Evolutionary conservation across 1,140 invertebrate species (phyloP).

Genomic region (Penaeus chinensis): DNA sequence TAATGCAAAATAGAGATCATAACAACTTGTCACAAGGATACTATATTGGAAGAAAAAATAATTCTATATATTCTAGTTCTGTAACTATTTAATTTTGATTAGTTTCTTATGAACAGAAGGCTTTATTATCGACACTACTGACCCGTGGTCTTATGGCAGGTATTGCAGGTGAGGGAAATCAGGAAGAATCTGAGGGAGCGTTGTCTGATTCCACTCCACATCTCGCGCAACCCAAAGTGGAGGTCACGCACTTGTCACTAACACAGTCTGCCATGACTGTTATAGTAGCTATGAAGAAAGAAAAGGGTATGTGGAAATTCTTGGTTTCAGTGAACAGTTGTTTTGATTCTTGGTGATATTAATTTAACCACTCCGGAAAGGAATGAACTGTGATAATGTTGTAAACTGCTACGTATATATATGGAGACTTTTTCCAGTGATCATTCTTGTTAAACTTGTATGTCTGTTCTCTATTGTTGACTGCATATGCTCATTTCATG

Average conservation of each 20-base stretch:
- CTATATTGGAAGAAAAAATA: too few relatives aligned
- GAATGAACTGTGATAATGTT: too few relatives aligned
- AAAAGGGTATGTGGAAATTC: conserved; percentile 73
- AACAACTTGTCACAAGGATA: too few relatives aligned
- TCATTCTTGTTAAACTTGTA: too few relatives aligned
- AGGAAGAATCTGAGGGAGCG: neutral
- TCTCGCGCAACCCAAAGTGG: conserved; percentile 9
- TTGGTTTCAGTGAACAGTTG: neutral
- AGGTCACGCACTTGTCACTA: conserved; percentile 72
- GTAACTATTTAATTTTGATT: too few relatives aligned
- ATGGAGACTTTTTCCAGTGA: too few relatives aligned
- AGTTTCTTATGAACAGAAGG: too few relatives aligned
- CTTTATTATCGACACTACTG: neutral
- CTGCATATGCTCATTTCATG: too few relatives aligned
- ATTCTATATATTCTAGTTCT: too few relatives aligned
- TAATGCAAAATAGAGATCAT: too few relatives aligned
- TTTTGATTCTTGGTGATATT: neutral
- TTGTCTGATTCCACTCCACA: neutral
- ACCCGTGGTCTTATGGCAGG: neutral
- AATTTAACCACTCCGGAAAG: neutral
- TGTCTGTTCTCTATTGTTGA: too few relatives aligned
- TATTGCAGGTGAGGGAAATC: neutral
- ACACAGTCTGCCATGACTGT: conserved; percentile 76
- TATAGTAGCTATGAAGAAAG: conserved; percentile 76
- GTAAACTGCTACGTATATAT: too few relatives aligned